Base-by-base conservation (phyloP, 2,797 vertebrate genomes). In the Falco columbarius region DNA sequence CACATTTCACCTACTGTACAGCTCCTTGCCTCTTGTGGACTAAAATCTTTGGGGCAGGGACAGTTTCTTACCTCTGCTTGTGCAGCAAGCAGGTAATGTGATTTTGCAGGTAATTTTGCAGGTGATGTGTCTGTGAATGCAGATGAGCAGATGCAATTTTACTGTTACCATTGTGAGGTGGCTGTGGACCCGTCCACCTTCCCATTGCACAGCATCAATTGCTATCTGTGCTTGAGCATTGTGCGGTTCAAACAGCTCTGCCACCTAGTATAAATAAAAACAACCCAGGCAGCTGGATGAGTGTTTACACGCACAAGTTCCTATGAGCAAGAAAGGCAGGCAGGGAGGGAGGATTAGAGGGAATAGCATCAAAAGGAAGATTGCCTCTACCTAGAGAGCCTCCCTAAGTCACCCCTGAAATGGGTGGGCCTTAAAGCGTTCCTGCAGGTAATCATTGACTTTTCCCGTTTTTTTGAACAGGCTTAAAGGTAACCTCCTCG, bases 81-180 rank as follows among this genome's bases (percentile, higher is more conserved):
- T 59, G 58, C 17, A 56, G 29, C 76, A 56, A 56, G 61, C 36
- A 38, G 36, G 36, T 38, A 38, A 38, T 38, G 36, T 38, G 36
- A 15, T 92, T 88, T 85, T 2, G 3, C 30, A 54, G 27, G 30
- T 2, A 38, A 15, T 92, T 88, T 85, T 2, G 3, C 30, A 54
- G 27, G 30, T 2, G 4, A 32, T 29, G 32, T 32, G 12, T 65
- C 75, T 79, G n/a, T 36, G 12, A 16, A 44, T 44, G 42, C 42
- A 44, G 42, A 44, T 44, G 16, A 76, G 49, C n/a, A 75, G 79
- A 47, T 19, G 27, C 38, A 65, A 16, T 65, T 44, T 65, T 44
- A 24, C 8, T 2, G 1, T 40, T 66, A 21, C 6, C 7, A 4
- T 38, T 70, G 0, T 34, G 51, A 73, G 36, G 6, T 0, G 0